Conservation (phyloP, 2,797 vertebrate genomes). For the Pseudomugil tenellus region DNA sequence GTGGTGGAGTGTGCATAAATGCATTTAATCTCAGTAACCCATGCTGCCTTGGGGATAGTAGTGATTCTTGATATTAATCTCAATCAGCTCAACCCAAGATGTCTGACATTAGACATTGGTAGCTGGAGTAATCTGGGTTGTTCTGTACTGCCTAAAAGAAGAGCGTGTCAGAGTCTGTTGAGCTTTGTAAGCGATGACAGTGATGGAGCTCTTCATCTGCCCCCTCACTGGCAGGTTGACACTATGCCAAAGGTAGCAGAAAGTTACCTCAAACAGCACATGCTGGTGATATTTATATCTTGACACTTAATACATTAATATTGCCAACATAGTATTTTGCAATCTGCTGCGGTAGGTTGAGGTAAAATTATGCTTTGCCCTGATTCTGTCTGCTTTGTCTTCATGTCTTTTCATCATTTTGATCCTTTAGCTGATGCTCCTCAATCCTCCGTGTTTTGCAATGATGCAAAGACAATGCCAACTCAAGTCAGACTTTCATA, state of each 20-base stretch:
- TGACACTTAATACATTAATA: constrained; percentile 28
- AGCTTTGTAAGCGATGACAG: constrained; percentile 53
- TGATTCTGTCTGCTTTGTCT: constrained; percentile 45
- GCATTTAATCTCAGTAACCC: constrained; percentile 71
- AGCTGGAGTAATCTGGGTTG: constrained; percentile 40
- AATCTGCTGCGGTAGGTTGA: constrained; percentile 15
- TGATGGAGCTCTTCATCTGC: constrained; percentile 65
- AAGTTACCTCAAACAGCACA: constrained; percentile 41
- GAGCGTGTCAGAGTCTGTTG: constrained; percentile 28
- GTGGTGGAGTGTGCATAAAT: constrained; percentile 60
- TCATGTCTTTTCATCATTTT: constrained; percentile 33
- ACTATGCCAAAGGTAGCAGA: constrained; percentile 25
- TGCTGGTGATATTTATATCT: constrained; percentile 35
- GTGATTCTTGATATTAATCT: constrained; percentile 71
- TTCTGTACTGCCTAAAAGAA: constrained; percentile 34
- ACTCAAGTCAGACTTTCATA: constrained; percentile 33
- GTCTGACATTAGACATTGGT: constrained; percentile 56
- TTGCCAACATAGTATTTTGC: constrained; percentile 9
- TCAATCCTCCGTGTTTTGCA: constrained; percentile 35
- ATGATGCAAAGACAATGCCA: constrained; percentile 49
- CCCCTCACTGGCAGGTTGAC: constrained; percentile 46
- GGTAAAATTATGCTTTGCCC: constrained; percentile 33
- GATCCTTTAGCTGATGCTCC: constrained; percentile 38
- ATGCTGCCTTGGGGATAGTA: constrained; percentile 51
- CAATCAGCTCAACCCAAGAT: constrained; percentile 62